Percentiles rank a stretch among this genome's conserved stretches.
These are phyloP conservation scores for Sceliomorpha sp. DNA, from an alignment of 2,888 invertebrate species.

Conservation along the genomic window DNA sequence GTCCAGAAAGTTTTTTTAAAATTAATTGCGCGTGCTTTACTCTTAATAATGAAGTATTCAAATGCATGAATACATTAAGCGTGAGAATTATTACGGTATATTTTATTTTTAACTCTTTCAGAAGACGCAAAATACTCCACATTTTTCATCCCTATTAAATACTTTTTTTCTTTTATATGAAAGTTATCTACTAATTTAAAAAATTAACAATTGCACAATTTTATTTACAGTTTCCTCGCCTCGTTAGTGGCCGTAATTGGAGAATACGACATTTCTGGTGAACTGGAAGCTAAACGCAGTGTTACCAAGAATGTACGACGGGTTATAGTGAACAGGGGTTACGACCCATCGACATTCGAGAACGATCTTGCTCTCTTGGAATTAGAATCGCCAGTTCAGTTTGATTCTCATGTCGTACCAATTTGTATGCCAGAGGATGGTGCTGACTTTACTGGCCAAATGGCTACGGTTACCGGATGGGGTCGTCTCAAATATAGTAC, in stretches of 20 bases:
- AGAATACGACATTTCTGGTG: slow-evolving; percentile 93
- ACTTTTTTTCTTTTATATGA: too few relatives aligned
- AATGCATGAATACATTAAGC: too few relatives aligned
- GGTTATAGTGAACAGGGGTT: slow-evolving; percentile 93
- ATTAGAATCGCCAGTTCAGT: slow-evolving; percentile 90
- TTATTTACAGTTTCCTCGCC: slow-evolving; percentile 86
- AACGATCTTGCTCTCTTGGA: slow-evolving; percentile 94
- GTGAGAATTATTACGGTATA: too few relatives aligned
- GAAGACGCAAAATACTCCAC: too few relatives aligned
- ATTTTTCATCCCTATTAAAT: too few relatives aligned
- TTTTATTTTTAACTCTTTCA: too few relatives aligned
- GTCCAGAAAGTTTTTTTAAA: too few relatives aligned
- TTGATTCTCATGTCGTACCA: slow-evolving; percentile 93
- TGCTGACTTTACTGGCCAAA: slow-evolving; percentile 90
- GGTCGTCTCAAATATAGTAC: slow-evolving; percentile 92
- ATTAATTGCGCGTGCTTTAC: too few relatives aligned
- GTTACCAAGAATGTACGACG: slow-evolving; percentile 91
- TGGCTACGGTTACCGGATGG: slow-evolving; percentile 96
- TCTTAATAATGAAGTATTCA: too few relatives aligned
- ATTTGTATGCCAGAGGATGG: slow-evolving; percentile 93
- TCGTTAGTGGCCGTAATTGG: slow-evolving; percentile 95
- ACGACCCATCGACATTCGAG: slow-evolving; percentile 94
- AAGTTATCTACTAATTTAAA: too few relatives aligned
- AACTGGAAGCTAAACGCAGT: slow-evolving; percentile 88
- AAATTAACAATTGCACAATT: too few relatives aligned